Percentiles rank a stretch among this genome's conserved stretches.
These are phyloP conservation scores for Ispidina lecontei DNA, from an alignment of 2,797 vertebrate species.

Conservation along the genomic window DNA sequence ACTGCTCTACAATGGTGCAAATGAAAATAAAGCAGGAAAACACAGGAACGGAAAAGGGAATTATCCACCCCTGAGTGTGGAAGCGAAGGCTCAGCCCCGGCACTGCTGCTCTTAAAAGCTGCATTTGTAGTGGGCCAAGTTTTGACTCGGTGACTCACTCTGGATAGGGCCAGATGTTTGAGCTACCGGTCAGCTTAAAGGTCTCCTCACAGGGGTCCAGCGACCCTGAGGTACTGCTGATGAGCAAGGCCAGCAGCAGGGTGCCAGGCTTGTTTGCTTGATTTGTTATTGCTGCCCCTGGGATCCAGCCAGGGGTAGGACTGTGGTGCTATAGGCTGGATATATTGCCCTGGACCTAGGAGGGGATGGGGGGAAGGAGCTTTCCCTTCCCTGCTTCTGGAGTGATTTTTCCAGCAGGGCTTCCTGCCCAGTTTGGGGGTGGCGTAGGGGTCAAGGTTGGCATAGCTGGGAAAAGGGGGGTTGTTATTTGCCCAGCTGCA, in stretches of 20 bases:
- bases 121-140: not conserved
- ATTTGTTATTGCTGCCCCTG: not conserved
- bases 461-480: not conserved
- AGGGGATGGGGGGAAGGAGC: not conserved
- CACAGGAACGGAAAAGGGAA: not conserved
- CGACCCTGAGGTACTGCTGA: not conserved
- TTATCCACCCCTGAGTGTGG: not conserved
- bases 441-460: constrained; percentile 26
- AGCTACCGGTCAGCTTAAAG: not conserved
- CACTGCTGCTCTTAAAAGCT: not conserved
- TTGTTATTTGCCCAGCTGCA: constrained; percentile 73
- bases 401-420: not conserved
- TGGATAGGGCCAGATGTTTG: not conserved
- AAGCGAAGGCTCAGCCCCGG: not conserved
- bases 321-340: not conserved
- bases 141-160: fast-evolving
- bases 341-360: not conserved
- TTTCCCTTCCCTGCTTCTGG: not conserved
- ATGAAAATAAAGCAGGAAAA: constrained; percentile 35
- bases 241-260: fast-evolving
- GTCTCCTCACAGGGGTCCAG: not conserved
- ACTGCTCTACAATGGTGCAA: not conserved
- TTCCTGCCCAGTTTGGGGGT: not conserved
- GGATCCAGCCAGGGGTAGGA: not conserved
- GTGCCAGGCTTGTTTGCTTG: not conserved